These are phyloP conservation scores for Etheostoma cragini DNA, from an alignment of 2,113 vertebrate genomes.

Conservation along the genomic window DNA sequence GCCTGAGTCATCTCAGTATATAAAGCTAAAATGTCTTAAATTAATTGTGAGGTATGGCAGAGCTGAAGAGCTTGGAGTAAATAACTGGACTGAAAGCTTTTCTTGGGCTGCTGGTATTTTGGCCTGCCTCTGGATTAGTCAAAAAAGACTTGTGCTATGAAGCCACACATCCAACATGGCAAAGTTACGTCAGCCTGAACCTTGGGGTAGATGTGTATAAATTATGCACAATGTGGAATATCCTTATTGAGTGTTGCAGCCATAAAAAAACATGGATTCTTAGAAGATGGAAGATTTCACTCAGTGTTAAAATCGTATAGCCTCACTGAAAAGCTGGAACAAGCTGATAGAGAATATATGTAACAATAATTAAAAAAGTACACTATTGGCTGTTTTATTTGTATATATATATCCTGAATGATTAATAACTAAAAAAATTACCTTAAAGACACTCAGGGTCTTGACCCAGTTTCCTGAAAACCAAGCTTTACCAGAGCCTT, in stretches of 20 bases:
- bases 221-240: not conserved
- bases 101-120: not conserved
- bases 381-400: not conserved
- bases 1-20: not conserved
- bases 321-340: not conserved
- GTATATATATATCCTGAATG: constrained; percentile 28
- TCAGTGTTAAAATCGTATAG: not conserved
- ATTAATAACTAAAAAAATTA: constrained; percentile 27
- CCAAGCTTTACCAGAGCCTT: not conserved
- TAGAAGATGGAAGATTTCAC: not conserved
- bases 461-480: constrained; percentile 41
- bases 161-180: not conserved
- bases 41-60: constrained; percentile 5
- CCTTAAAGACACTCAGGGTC: not conserved
- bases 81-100: not conserved
- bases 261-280: not conserved
- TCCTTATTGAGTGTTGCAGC: not conserved
- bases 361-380: not conserved
- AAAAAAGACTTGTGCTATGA: not conserved
- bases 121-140: not conserved
- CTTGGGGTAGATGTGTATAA: not conserved
- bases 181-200: not conserved
- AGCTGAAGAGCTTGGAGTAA: not conserved
- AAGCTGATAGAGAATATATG: not conserved
- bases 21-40: not conserved